Evolutionary conservation across 1,140 invertebrate species (phyloP), one percentile per base, ranked within the genome.

Genomic region (Acromyrmex echinatior): DNA sequence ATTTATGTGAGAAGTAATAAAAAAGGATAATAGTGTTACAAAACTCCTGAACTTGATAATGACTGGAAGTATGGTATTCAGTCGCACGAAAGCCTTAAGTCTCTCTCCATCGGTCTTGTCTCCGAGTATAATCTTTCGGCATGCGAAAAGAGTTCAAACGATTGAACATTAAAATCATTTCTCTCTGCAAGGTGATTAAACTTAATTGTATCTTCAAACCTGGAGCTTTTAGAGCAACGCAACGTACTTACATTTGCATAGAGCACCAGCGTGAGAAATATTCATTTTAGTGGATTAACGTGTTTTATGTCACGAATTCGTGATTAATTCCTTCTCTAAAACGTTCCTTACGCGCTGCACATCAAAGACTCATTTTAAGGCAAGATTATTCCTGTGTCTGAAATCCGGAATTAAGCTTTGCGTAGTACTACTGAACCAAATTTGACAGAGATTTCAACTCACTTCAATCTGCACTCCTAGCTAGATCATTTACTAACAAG

Each of bases 21-120:
- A 82, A 63, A 21, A 3, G 21, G 5, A 49, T 51, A 74, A 12
- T 3, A 35, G 21, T 58, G 35, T 45, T 49, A 45, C 39, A 21
- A 14, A 63, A 9, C 18, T 74, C 3, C 28, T 62, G 39, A 74
- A 82, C 73, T 82, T 82, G 68, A 82, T 84, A 84, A 84, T 84
- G 70, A 51, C 70, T 45, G 18, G 28, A 62, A 45, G 45, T 62
- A 62, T 49, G 39, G 21, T 49, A 28, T 76, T 74, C 53, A 25
- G 12, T 84, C 21, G 70, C n/a, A 62, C 31, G 53, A 62, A 74
- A n/a, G 28, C 39, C 76, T 74, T 49, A 9, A 25, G 10, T 10
- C 6, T 10, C 21, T 60, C 25, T 49, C 49, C 39, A 84, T 74
- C 39, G 25, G 74, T 76, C 56, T 74, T 63, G 9, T 21, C 21